A percentile compares a stretch with the other conserved stretches of the same genome.
Evolutionary conservation across 1,140 invertebrate species (phyloP).

Genomic region (Cheumatopsyche charites): DNA sequence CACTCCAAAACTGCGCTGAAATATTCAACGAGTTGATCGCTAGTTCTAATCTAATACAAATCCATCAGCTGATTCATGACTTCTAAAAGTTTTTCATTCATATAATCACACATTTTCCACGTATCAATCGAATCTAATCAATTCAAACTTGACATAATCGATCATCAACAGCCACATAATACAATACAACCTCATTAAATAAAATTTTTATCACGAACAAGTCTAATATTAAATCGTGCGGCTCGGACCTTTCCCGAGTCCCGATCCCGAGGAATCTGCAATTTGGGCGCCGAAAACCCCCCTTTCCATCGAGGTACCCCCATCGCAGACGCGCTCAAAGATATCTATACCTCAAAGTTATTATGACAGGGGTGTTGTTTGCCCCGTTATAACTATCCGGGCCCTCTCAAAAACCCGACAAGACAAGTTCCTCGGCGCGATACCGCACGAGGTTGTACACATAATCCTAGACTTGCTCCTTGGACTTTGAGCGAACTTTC

Average conservation of each 20-base stretch:
- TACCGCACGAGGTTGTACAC: conserved; percentile 42
- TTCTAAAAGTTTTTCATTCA: no score
- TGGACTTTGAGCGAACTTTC: conserved; percentile 33
- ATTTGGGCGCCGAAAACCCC: conserved; percentile 1
- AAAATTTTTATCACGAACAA: no score
- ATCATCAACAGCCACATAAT: no score
- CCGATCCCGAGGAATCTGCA: conserved; percentile 29
- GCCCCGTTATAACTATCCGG: conserved; percentile 47
- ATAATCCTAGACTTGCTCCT: conserved; percentile 42
- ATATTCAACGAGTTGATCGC: no score
- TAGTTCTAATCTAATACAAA: no score
- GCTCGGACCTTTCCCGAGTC: neutral
- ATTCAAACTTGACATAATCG: no score
- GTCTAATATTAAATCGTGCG: no score
- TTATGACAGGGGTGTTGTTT: conserved; percentile 49
- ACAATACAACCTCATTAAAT: no score
- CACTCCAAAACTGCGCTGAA: no score
- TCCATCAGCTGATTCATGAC: no score
- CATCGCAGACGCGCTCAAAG: conserved; percentile 37
- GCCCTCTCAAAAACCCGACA: conserved; percentile 46
- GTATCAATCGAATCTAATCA: no score
- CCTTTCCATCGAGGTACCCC: conserved; percentile 31
- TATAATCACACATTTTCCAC: no score
- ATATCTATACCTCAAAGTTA: conserved; percentile 50
- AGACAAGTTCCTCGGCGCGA: conserved; percentile 47